Percentiles rank a stretch among this genome's conserved stretches.
These are phyloP conservation scores for Eonycteris spelaea DNA, from an alignment of 2,113 vertebrate species.

Conservation along the genomic window DNA sequence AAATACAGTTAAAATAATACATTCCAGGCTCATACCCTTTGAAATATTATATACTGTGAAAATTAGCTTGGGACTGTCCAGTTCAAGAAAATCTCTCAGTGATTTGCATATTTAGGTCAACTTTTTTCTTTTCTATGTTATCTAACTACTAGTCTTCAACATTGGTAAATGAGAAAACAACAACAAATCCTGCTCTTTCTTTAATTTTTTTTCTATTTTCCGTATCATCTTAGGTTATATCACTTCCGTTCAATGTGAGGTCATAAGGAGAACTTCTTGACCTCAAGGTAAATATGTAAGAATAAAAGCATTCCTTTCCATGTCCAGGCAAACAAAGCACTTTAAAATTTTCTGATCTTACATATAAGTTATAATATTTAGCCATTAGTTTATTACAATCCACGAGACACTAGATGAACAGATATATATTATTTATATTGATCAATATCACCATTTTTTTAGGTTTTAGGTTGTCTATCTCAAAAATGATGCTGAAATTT, in stretches of 20 bases:
- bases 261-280: not conserved
- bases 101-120: not conserved
- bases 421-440: not conserved
- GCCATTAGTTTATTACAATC: not conserved
- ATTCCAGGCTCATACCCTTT: not conserved
- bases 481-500: not conserved
- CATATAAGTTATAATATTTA: not conserved
- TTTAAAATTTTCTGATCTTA: not conserved
- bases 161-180: not conserved
- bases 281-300: not conserved
- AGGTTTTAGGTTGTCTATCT: not conserved
- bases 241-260: not conserved
- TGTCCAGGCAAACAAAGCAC: not conserved
- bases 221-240: not conserved
- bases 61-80: not conserved
- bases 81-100: not conserved
- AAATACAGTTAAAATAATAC: not conserved
- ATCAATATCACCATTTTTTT: not conserved
- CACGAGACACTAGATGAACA: not conserved
- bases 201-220: not conserved
- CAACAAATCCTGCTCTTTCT: not conserved
- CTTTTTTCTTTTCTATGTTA: not conserved
- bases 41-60: not conserved
- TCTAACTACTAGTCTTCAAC: not conserved
- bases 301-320: not conserved